A percentile compares a stretch with the other conserved stretches of the same genome.
Conservation (phyloP, 2,797 vertebrate species). For the Cercopithecus petaurista region DNA sequence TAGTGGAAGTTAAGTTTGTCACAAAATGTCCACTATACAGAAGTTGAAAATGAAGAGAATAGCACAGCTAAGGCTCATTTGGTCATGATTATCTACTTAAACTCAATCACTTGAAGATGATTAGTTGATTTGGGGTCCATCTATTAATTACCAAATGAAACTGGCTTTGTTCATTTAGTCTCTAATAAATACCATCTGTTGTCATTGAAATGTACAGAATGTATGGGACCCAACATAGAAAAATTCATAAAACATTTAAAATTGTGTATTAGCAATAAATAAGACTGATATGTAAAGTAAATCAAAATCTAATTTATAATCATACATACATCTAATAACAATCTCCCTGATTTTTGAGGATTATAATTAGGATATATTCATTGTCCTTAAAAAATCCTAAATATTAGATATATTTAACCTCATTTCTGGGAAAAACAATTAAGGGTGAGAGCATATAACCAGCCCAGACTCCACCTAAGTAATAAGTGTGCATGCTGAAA, state of each 20-base stretch:
- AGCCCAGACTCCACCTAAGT: not conserved
- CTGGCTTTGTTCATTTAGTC: not conserved
- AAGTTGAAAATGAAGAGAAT: not conserved
- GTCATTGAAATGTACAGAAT: not conserved
- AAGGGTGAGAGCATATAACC: not conserved
- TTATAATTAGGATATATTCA: not conserved
- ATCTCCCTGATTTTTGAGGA: not conserved
- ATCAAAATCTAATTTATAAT: not conserved
- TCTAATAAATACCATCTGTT: not conserved
- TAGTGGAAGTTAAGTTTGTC: not conserved
- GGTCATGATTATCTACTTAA: not conserved
- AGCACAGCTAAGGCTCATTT: not conserved
- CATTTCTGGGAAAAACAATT: not conserved
- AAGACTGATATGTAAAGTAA: not conserved
- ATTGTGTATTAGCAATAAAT: not conserved
- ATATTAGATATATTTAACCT: not conserved
- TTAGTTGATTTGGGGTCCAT: not conserved
- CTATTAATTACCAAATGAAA: constrained; percentile 27
- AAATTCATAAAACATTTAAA: not conserved
- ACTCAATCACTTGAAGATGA: not conserved
- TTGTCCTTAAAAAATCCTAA: not conserved
- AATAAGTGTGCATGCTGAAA: not conserved
- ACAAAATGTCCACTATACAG: not conserved
- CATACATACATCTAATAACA: not conserved
- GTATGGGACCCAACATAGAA: not conserved